Base-by-base conservation (phyloP, 2,888 invertebrate species). In the Brenthis ino region DNA sequence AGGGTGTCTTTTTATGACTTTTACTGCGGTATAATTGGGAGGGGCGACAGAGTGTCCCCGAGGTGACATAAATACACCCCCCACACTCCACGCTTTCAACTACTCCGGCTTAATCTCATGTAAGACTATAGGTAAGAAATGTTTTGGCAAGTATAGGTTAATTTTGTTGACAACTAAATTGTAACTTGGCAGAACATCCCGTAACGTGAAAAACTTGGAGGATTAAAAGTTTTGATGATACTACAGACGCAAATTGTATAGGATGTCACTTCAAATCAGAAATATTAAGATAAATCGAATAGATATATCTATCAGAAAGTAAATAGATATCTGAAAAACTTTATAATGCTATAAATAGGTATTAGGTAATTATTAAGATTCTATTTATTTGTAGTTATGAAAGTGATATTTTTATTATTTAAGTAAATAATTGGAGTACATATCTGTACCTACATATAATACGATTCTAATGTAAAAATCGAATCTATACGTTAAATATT, bases 11-110 rank as follows among this genome's bases (percentile, higher is more conserved):
- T 93, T 93, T 93, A 93, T 93, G 93, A 92, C 93, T 93, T 92
- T 93, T 93, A 93, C 92, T 93, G 92, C 91, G 92, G 92, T 92
- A 93, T 93, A 93, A 93, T 93, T 93, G 93, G 92, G 92, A 89
- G 92, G 93, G 90, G 91, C 86, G 90, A 89, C 87, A 85, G 85
- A 78, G 85, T 84, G 91, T 93, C 92, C 93, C 93, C 81, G 88
- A 93, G 93, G 93, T 92, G 92, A 92, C 92, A 93, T 93, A 93
- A 93, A 92, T 91, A 91, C 89, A 83, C 87, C 87, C 89, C 89
- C 89, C 84, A 80, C 79, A 77, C 85, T 81, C 83, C 82, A 78
- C 79, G 78, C 85, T 80, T 80, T 82, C 85, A 82, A 86, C 87
- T 85, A 85, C 87, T 86, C 83, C 84, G 84, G 79, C 85, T 91